Base-by-base conservation (phyloP, 2,888 invertebrate genomes). In the Argyresthia albistria region DNA sequence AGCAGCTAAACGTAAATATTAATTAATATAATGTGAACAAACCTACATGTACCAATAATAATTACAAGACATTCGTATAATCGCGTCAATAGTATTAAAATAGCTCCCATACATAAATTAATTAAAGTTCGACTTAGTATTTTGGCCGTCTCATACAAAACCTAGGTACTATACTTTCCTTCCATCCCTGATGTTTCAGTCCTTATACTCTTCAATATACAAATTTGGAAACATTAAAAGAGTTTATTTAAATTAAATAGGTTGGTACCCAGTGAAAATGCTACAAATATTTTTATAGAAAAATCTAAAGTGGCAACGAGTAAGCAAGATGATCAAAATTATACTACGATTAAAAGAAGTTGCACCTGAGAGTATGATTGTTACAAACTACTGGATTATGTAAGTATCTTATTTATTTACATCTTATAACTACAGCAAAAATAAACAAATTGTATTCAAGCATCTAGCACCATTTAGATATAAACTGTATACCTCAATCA, bases 401-500 rank as follows among this genome's bases (percentile, higher is more conserved):
- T 47, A 45, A 4, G 15, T 45, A 45, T 10, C 9, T 45, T 45
- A 47, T 47, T 0, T 47, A 47, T 35, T 39, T 53, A 54, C 54
- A 52, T 50, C 58, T 64, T 72, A 70, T 46, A 37, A 66, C 69
- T 78, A 80, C 63, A 65, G 74, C 71, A 68, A 80, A 80, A 53
- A 47, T 67, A 77, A 80, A 73, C 67, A 68, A 74, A 64, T 64
- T 71, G 72, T 73, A 69, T 70, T 25, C 59, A 75, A 84, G 82
- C 83, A 70, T 82, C 84, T 87, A 87, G 87, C 87, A 87, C 87
- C 87, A 86, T 86, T 83, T 76, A 67, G 74, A 83, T 82, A 81
- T 77, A 80, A 67, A 76, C 70, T 25, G 75, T 82, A 80, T 79
- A 79, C 74, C 69, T 73, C 69, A 68, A 74, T 69, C 69, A 68